Conservation (phyloP, 1,140 invertebrate genomes). For the Drosophila kikkawai region DNA sequence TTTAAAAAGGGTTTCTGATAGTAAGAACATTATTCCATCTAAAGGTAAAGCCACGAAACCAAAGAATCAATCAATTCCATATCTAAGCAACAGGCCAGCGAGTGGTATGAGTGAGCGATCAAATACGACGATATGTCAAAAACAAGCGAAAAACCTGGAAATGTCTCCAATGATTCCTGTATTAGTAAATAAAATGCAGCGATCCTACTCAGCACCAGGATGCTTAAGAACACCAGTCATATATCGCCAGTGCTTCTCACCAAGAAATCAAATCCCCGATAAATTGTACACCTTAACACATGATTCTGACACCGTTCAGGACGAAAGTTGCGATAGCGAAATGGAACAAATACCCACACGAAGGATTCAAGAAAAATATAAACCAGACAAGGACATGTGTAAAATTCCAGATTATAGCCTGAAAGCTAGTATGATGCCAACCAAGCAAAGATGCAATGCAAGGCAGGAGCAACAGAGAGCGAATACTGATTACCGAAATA, state of each 20-base stretch:
- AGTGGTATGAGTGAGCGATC: not conserved
- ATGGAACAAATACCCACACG: not conserved
- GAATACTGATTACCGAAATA: not conserved
- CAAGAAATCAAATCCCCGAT: not conserved
- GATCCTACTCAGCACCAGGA: not conserved
- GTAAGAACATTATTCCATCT: not conserved
- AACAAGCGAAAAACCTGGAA: not conserved
- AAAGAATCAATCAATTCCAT: not conserved
- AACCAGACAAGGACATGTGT: not conserved
- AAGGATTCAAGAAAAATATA: not conserved
- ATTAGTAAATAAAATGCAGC: not conserved
- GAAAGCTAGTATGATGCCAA: not conserved
- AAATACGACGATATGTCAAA: too few species aligned
- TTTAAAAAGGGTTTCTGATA: too few species aligned
- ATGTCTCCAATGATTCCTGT: too few species aligned
- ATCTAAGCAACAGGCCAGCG: not conserved
- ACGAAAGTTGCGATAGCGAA: slow-evolving; percentile 6
- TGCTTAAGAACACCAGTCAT: not conserved
- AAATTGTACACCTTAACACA: not conserved
- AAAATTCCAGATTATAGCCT: not conserved
- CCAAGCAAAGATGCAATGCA: not conserved
- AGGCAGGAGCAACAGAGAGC: not conserved
- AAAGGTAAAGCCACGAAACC: not conserved
- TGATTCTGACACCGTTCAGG: not conserved
- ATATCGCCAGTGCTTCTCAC: not conserved